phyloP scores from a whole-genome alignment of 2,888 invertebrate genomes.

The Halictus quadricinctus region DNA sequence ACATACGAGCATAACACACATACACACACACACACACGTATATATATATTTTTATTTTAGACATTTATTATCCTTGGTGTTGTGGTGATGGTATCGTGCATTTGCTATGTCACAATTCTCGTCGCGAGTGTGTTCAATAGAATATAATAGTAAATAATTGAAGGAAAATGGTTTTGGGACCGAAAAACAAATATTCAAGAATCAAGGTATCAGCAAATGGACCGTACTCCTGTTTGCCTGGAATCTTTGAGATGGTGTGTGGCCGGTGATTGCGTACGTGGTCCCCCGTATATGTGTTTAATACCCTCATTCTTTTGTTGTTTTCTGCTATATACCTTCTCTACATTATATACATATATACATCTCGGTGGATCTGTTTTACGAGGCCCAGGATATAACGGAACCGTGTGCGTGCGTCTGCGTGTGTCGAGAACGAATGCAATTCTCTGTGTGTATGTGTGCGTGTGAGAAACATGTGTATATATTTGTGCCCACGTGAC shows the following conservation, averaged over 20 bases:
- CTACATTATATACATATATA: slow-evolving; percentile 28
- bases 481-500: slow-evolving; percentile 44
- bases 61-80: slow-evolving; percentile 74
- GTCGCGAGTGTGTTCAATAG: slow-evolving; percentile 58
- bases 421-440: slow-evolving; percentile 26
- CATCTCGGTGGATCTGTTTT: slow-evolving; percentile 46
- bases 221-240: slow-evolving; percentile 77
- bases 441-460: slow-evolving; percentile 1
- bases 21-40: slow-evolving; percentile 49
- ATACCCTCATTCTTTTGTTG: slow-evolving; percentile 21
- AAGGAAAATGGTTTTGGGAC: not conserved
- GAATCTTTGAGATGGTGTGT: slow-evolving; percentile 69
- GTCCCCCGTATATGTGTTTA: slow-evolving; percentile 55
- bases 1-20: slow-evolving; percentile 47
- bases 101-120: slow-evolving; percentile 79
- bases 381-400: slow-evolving; percentile 68
- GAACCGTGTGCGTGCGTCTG: slow-evolving; percentile 49
- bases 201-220: slow-evolving; percentile 76
- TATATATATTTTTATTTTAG: not conserved
- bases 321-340: slow-evolving; percentile 30
- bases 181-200: not conserved
- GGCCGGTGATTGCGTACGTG: slow-evolving; percentile 71
- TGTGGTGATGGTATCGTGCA: slow-evolving; percentile 82
- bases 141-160: not conserved
- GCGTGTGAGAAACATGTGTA: slow-evolving; percentile 36